Percentiles rank a stretch among this genome's conserved stretches.
phyloP scores from a whole-genome alignment of 2,888 invertebrate genomes.

The Orchestes rusci region DNA sequence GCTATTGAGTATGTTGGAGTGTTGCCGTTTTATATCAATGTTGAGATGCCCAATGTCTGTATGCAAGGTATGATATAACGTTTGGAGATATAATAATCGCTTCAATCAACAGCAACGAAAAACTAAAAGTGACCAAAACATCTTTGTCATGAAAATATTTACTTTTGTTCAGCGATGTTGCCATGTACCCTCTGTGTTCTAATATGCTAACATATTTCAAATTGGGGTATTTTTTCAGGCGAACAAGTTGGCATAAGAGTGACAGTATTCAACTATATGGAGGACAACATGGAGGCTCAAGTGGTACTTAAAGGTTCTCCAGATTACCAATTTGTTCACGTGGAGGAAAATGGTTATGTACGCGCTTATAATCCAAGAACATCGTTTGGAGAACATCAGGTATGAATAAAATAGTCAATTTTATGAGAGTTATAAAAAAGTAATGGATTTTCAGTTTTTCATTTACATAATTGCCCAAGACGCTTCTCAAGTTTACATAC shows the following conservation, averaged over 20 bases:
- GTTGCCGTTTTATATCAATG: conserved; percentile 89
- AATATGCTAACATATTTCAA: too few species aligned
- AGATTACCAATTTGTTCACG: conserved; percentile 87
- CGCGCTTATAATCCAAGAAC: conserved; percentile 86
- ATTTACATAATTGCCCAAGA: conserved; percentile 54
- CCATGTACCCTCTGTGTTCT: too few species aligned
- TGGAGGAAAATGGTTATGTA: conserved; percentile 80
- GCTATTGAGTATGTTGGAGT: conserved; percentile 84
- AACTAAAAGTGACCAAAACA: too few species aligned
- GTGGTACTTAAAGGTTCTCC: conserved; percentile 79
- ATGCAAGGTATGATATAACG: conserved; percentile 47
- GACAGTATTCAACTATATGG: conserved; percentile 91
- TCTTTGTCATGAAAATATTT: too few species aligned
- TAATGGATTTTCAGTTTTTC: too few species aligned
- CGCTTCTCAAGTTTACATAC: conserved; percentile 77
- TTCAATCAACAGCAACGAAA: too few species aligned
- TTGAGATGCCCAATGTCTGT: conserved; percentile 80
- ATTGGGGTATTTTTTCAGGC: too few species aligned
- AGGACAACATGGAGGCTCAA: conserved; percentile 72
- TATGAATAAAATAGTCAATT: too few species aligned
- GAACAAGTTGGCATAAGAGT: conserved; percentile 65
- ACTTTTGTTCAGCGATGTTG: too few species aligned
- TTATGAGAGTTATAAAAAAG: too few species aligned
- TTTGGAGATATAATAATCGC: background rate
- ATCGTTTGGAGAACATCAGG: conserved; percentile 41